Base-by-base conservation (phyloP, 1,140 invertebrate genomes). In the Drosophila albomicans region DNA sequence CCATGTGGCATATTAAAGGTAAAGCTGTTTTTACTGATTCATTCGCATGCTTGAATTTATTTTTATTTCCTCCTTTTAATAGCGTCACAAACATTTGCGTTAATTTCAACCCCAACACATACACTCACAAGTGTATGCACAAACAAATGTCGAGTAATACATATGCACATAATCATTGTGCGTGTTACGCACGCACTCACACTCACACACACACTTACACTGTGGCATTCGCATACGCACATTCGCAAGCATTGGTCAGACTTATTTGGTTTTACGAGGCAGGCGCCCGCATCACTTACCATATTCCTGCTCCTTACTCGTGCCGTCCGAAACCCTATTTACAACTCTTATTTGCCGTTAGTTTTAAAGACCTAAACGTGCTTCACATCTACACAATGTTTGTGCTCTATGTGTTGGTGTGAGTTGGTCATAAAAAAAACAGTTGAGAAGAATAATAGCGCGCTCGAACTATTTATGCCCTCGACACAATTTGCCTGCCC, bases 301-400 rank as follows among this genome's bases (percentile, higher is more conserved):
- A 75, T 82, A 77, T 57, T 57, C 32, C 15, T 62, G 51, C 54
- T 57, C 16, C 15, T 63, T 63, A 52, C 32, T 16, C 25, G 63
- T 54, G 41, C 51, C 63, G 49, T 51, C 64, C 68, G 49, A 82
- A 88, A 78, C 69, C 67, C 63, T 71, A 74, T 79, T 88, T 79
- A 80, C 66, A 82, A 79, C 76, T 82, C 68, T 75, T 69, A 78
- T 73, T 85, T 80, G 77, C 68, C 78, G 78, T 85, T 81, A 85
- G 81, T 78, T 89, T 87, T 89, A 88, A 88, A 89, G 80, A 78
- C 70, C 70, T 25, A 78, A 74, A 89, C 84, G 84, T 88, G 85
- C 74, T 38, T 25, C 41, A 58, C 32, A 67, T 32, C 5, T 28
- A 10, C 8, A 13, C 25, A 15, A 25, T 56, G 51, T 58, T 38